Conservation (phyloP, 1,140 invertebrate species). For the Platorchestia sp. region DNA sequence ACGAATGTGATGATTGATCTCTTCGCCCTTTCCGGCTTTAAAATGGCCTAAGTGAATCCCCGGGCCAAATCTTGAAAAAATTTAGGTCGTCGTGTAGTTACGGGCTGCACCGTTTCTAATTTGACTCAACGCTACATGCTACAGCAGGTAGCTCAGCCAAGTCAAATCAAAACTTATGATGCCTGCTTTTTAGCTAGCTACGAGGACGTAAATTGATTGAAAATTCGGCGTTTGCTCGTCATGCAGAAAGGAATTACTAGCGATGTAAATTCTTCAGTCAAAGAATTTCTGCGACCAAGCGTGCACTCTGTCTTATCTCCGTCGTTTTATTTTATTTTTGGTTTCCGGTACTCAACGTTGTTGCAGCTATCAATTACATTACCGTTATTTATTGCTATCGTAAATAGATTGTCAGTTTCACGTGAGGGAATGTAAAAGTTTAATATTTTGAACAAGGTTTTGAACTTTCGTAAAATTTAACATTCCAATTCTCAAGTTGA, state of each 20-base stretch:
- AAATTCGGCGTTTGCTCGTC: not conserved
- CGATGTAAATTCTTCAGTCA: not conserved
- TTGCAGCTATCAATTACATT: not conserved
- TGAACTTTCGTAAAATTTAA: not conserved
- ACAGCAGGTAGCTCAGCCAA: too few species aligned
- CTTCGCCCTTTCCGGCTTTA: not conserved
- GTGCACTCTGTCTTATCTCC: not conserved
- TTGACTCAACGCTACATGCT: too few species aligned
- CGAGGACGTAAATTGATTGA: too few species aligned
- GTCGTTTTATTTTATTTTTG: not conserved
- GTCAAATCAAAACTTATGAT: too few species aligned
- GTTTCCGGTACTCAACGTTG: not conserved
- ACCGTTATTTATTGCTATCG: not conserved
- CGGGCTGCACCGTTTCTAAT: too few species aligned
- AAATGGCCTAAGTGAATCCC: not conserved
- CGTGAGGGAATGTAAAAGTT: not conserved
- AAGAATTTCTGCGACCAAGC: not conserved
- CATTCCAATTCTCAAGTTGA: not conserved
- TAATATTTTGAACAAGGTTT: not conserved
- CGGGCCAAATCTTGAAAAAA: too few species aligned
- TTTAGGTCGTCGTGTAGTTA: too few species aligned
- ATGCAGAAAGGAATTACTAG: not conserved
- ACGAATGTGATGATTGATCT: not conserved
- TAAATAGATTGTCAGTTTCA: not conserved
- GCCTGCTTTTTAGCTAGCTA: too few species aligned